Conservation (phyloP, 2,888 invertebrate genomes). For the Portevinia maculata region DNA sequence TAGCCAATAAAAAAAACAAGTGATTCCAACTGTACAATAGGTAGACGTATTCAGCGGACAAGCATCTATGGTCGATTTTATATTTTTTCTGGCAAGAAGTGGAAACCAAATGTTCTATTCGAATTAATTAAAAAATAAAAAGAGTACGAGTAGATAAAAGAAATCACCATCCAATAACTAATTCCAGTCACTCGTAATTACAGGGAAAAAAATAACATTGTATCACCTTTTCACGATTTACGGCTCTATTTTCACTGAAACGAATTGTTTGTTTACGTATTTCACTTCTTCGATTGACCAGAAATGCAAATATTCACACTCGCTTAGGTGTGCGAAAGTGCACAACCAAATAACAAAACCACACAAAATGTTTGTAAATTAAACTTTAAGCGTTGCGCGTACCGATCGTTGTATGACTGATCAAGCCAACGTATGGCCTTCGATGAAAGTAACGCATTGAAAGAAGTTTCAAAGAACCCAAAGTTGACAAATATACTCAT, state of each 20-base stretch:
- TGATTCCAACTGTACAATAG: no score
- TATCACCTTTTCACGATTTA: slow-evolving; percentile 34
- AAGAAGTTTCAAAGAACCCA: slow-evolving; percentile 19
- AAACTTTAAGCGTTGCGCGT: background rate
- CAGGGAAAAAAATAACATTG: slow-evolving; percentile 14
- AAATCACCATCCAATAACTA: slow-evolving; percentile 24
- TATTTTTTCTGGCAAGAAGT: background rate
- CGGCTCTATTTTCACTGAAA: slow-evolving; percentile 34
- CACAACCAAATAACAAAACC: slow-evolving; percentile 23
- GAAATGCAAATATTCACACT: slow-evolving; percentile 20
- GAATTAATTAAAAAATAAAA: background rate
- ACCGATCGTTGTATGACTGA: slow-evolving; percentile 17
- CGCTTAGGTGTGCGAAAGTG: slow-evolving; percentile 26
- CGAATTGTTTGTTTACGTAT: slow-evolving; percentile 25
- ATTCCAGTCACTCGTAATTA: slow-evolving; percentile 7
- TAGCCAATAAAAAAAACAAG: no score
- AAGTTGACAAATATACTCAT: slow-evolving; percentile 14
- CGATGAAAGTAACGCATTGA: slow-evolving; percentile 53
- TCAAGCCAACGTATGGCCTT: slow-evolving; percentile 44
- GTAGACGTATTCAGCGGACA: no score
- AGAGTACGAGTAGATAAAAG: slow-evolving; percentile 31
- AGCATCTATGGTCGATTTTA: no score
- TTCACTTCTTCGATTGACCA: slow-evolving; percentile 10
- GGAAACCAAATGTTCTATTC: no score
- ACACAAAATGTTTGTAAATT: slow-evolving; percentile 3